A percentile compares a stretch with the other conserved stretches of the same genome.
These are phyloP conservation scores for Diglossa cyanea DNA, from an alignment of 2,797 vertebrate species.

Conservation along the genomic window DNA sequence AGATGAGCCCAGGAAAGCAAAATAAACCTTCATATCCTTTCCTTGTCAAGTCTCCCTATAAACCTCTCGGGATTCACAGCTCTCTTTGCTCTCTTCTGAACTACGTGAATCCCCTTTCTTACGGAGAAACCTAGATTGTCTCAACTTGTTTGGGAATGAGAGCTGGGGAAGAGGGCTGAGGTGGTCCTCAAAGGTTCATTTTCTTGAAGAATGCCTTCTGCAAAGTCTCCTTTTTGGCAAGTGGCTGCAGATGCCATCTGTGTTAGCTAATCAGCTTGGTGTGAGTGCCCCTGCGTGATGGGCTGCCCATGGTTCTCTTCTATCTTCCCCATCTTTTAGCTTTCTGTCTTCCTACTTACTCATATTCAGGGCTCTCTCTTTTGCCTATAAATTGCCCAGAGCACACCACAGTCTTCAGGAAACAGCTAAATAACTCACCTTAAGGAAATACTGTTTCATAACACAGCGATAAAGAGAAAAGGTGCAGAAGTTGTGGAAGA, in stretches of 20 bases:
- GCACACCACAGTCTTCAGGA: background rate
- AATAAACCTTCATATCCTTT: background rate
- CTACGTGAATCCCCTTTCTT: background rate
- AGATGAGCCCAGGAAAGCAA: background rate
- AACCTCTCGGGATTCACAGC: background rate
- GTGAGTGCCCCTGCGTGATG: background rate
- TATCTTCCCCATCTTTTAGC: background rate
- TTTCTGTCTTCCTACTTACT: background rate
- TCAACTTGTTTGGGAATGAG: background rate
- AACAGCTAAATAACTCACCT: constrained; percentile 38
- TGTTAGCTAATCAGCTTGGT: background rate
- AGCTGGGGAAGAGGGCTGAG: background rate
- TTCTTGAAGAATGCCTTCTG: background rate
- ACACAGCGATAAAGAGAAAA: constrained; percentile 62
- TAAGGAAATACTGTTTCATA: constrained; percentile 50
- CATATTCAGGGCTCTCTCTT: background rate
- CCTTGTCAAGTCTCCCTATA: background rate
- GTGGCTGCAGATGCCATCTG: background rate
- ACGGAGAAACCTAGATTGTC: background rate
- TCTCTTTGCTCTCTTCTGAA: background rate
- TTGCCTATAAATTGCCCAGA: background rate
- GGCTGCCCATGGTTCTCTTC: background rate
- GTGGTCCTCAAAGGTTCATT: background rate
- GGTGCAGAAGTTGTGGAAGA: constrained; percentile 52
- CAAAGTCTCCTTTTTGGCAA: background rate